phyloP scores from a whole-genome alignment of 1,140 invertebrate genomes.

The Musca domestica region DNA sequence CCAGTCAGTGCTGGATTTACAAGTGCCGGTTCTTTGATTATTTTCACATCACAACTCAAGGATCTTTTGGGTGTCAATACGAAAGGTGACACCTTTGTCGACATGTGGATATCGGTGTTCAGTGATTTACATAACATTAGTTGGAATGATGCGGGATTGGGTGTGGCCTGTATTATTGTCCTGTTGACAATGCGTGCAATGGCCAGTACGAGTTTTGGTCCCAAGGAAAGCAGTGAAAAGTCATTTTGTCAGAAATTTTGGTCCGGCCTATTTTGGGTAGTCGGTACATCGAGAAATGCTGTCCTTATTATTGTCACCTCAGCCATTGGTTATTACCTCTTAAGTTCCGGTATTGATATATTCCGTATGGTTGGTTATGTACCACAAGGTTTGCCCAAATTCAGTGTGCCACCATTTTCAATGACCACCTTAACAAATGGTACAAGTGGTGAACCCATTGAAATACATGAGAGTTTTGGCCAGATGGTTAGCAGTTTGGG shows the following conservation, averaged over 20 bases:
- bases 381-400: constrained; percentile 67
- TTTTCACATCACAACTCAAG: constrained; percentile 86
- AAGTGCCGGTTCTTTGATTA: constrained; percentile 88
- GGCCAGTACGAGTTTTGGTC: constrained; percentile 60
- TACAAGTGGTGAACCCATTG: constrained; percentile 54
- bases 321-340: constrained; percentile 59
- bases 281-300: constrained; percentile 73
- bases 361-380: constrained; percentile 59
- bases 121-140: constrained; percentile 63
- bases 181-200: constrained; percentile 70
- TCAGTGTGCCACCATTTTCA: constrained; percentile 67
- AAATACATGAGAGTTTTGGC: constrained; percentile 56
- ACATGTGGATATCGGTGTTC: constrained; percentile 70
- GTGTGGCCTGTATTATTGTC: constrained; percentile 67
- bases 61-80: constrained; percentile 80
- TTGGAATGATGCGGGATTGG: constrained; percentile 70
- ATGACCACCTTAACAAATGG: constrained; percentile 53
- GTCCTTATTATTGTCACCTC: constrained; percentile 70
- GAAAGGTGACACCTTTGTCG: constrained; percentile 69
- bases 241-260: constrained; percentile 59
- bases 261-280: constrained; percentile 63
- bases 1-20: constrained; percentile 93
- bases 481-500: constrained; percentile 73
- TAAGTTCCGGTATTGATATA: constrained; percentile 35
- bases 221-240: constrained; percentile 55